Evolutionary conservation across 2,113 vertebrate species (phyloP).

Genomic region (Podarcis raffonei): DNA sequence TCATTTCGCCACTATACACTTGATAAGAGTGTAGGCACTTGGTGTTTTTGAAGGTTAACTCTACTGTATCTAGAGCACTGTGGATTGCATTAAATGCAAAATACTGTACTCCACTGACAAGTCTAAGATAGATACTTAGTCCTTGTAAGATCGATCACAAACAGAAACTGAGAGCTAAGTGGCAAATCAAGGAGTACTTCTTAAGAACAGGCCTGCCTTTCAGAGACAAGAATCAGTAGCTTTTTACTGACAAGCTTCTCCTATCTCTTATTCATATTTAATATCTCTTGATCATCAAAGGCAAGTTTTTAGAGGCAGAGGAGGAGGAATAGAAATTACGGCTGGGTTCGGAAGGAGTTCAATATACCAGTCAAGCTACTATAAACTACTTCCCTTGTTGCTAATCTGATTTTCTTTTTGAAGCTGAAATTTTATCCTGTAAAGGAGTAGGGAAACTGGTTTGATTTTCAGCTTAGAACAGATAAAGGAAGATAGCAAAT

Average conservation of each 20-base stretch:
- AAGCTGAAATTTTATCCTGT: not conserved
- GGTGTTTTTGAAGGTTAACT: not conserved
- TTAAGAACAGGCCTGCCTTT: constrained; percentile 4
- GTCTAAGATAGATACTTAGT: not conserved
- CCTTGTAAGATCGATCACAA: constrained; percentile 8
- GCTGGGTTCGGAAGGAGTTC: constrained; percentile 7
- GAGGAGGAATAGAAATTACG: not conserved
- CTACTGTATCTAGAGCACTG: not conserved
- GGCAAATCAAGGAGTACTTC: constrained; percentile 11
- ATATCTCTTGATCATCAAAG: constrained; percentile 14
- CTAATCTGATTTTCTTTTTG: not conserved
- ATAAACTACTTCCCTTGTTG: not conserved
- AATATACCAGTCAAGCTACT: not conserved
- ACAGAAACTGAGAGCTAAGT: constrained; percentile 16
- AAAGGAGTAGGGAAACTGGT: not conserved
- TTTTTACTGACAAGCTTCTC: constrained; percentile 13
- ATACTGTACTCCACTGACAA: not conserved
- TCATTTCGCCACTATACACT: not conserved
- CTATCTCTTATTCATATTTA: constrained; percentile 25
- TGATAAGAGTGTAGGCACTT: not conserved
- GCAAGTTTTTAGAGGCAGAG: not conserved
- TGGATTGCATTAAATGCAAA: not conserved
- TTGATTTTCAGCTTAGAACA: not conserved
- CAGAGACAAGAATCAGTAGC: not conserved
- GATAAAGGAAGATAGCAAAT: not conserved